A percentile compares a stretch with the other conserved stretches of the same genome.
Evolutionary conservation across 2,113 vertebrate species (phyloP).

Genomic region (Toxotes chatareus): DNA sequence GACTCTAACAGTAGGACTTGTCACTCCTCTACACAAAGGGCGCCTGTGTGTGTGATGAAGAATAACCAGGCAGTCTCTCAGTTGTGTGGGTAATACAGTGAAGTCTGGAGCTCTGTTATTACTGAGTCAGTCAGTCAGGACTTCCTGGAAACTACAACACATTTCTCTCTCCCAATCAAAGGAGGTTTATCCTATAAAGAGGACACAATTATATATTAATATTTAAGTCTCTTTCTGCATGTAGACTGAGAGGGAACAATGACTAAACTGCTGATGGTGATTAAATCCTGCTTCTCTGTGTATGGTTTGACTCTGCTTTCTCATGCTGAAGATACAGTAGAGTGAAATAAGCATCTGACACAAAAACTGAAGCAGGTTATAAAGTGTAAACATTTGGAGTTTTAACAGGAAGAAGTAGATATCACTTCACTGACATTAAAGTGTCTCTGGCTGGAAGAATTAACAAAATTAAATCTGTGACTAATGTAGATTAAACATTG

Average conservation of each 20-base stretch:
- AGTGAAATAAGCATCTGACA: neutral
- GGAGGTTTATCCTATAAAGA: neutral
- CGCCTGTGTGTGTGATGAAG: constrained; percentile 48
- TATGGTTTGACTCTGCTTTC: neutral
- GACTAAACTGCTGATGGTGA: neutral
- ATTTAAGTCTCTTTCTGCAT: neutral
- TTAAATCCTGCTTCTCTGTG: neutral
- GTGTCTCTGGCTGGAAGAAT: neutral
- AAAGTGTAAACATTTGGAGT: neutral
- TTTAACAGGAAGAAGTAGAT: no score
- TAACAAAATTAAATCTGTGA: neutral
- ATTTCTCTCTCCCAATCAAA: neutral
- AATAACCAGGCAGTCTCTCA: constrained; percentile 46
- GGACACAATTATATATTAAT: neutral
- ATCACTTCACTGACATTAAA: no score
- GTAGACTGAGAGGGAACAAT: no score
- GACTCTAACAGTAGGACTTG: constrained; percentile 32
- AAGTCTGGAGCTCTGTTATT: constrained; percentile 36
- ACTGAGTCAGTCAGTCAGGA: constrained; percentile 21
- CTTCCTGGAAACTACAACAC: neutral
- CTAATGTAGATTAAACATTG: neutral
- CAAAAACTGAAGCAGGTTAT: neutral
- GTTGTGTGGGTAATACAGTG: constrained; percentile 30
- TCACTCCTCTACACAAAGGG: constrained; percentile 63
- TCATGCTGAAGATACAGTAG: neutral